phyloP scores from a whole-genome alignment of 1,140 invertebrate species.

The Eurosta solidaginis region DNA sequence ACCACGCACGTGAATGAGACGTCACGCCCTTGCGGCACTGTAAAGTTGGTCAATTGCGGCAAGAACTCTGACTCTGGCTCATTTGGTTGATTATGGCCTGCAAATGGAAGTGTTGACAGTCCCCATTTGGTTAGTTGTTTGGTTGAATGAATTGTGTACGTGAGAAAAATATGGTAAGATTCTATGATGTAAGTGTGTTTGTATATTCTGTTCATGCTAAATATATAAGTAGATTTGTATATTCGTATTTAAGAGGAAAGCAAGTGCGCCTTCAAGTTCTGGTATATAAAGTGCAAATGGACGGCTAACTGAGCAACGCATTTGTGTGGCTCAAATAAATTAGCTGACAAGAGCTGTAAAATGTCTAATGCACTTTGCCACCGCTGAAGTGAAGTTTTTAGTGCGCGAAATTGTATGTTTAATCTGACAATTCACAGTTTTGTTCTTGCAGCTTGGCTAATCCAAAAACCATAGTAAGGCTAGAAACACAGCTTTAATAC shows the following conservation, averaged over 20 bases:
- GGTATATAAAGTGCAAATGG: background rate
- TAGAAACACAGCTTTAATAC: no score
- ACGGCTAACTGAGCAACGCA: background rate
- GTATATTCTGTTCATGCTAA: background rate
- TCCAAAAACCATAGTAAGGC: no score
- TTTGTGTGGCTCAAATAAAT: conserved; percentile 8
- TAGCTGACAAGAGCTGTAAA: background rate
- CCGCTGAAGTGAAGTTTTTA: background rate
- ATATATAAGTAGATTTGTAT: background rate
- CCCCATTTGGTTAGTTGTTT: background rate
- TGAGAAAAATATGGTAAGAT: background rate
- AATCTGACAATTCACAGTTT: no score
- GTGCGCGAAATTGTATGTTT: no score
- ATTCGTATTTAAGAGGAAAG: background rate
- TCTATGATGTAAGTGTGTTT: no score
- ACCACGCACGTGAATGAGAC: conserved; percentile 87
- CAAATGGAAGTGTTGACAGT: conserved; percentile 20
- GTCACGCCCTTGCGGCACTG: conserved; percentile 83
- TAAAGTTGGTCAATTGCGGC: conserved; percentile 82
- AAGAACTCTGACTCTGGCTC: conserved; percentile 77
- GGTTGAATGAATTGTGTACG: conserved; percentile 1
- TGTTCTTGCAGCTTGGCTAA: no score
- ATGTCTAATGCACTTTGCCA: background rate
- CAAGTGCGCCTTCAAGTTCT: no score
- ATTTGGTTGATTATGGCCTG: conserved; percentile 52